These are phyloP conservation scores for Pagetopsis macropterus DNA, from an alignment of 2,797 vertebrate genomes.

Conservation along the genomic window DNA sequence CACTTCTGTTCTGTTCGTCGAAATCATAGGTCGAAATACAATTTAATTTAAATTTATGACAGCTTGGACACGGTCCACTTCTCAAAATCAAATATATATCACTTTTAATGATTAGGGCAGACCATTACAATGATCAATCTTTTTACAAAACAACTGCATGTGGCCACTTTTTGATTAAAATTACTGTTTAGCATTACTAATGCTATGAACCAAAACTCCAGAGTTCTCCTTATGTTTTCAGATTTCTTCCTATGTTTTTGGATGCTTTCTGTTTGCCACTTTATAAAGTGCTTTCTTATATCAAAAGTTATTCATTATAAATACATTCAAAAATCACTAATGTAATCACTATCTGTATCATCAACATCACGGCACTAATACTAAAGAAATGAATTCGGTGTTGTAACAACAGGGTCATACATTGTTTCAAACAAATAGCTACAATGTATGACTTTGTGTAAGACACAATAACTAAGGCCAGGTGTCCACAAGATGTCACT, in stretches of 20 bases:
- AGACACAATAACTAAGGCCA: conserved; percentile 20
- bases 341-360: neutral
- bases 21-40: neutral
- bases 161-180: neutral
- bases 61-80: neutral
- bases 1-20: conserved; percentile 30
- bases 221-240: neutral
- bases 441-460: neutral
- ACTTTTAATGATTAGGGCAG: neutral
- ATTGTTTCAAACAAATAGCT: neutral
- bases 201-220: neutral
- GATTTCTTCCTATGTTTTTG: neutral
- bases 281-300: neutral
- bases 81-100: neutral
- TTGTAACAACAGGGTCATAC: neutral
- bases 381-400: neutral
- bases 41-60: neutral
- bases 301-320: neutral
- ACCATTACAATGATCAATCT: neutral
- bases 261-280: neutral
- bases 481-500: conserved; percentile 81
- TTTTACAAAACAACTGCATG: neutral
- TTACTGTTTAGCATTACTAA: neutral
- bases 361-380: neutral
- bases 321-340: neutral